A percentile compares a stretch with the other conserved stretches of the same genome.
These are phyloP conservation scores for Oncorhynchus masou DNA, from an alignment of 2,113 vertebrate genomes.

Conservation along the genomic window DNA sequence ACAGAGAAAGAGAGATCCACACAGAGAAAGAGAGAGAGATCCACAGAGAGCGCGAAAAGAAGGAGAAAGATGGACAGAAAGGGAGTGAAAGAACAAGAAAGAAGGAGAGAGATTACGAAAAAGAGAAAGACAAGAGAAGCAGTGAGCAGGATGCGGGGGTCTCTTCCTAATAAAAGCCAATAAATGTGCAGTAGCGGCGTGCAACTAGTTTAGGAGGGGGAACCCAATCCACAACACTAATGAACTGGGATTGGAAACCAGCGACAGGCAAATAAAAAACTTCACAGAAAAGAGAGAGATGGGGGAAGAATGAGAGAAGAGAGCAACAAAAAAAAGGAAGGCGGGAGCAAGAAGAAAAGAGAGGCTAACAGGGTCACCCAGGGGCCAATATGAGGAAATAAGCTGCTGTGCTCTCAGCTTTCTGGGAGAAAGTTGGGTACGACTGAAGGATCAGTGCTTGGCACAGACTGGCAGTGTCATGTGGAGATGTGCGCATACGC, in stretches of 20 bases:
- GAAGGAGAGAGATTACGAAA: not conserved
- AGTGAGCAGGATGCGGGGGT: slow-evolving; percentile 14
- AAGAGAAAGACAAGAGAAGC: not conserved
- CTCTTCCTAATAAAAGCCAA: slow-evolving; percentile 65
- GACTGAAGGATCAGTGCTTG: no score
- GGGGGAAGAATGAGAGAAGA: slow-evolving; percentile 10
- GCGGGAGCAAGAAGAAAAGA: not conserved
- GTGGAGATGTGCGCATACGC: no score
- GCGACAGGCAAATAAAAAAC: not conserved
- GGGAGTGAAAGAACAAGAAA: not conserved
- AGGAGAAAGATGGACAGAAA: not conserved
- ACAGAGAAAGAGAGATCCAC: no score
- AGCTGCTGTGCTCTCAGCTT: not conserved
- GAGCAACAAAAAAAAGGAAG: not conserved
- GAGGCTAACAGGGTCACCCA: slow-evolving; percentile 1
- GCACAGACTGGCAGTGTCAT: no score
- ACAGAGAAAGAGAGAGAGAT: no score
- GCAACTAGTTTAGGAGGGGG: slow-evolving; percentile 56
- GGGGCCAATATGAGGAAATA: not conserved
- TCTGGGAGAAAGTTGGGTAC: not conserved
- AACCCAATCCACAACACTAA: slow-evolving; percentile 65
- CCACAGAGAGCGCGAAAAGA: no score
- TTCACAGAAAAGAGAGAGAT: not conserved
- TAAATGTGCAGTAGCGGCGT: slow-evolving; percentile 56
- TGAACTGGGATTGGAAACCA: slow-evolving; percentile 68